These are phyloP conservation scores for Eupithecia subumbrata DNA, from an alignment of 2,888 invertebrate species.

Conservation along the genomic window DNA sequence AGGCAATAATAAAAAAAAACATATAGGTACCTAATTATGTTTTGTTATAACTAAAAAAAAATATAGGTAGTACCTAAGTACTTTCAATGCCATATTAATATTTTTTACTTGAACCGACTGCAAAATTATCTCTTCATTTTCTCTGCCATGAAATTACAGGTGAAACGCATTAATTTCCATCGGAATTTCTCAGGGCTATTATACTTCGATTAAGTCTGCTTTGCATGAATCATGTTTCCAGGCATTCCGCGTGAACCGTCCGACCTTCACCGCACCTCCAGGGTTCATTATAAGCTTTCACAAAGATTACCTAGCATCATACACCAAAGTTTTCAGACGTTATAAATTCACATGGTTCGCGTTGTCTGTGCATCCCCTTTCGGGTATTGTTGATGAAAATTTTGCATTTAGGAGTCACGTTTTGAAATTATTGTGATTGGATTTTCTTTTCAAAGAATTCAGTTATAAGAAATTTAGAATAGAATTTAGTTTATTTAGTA, in stretches of 20 bases:
- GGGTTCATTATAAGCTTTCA: conserved; percentile 26
- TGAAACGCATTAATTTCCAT: neutral
- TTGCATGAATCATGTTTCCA: neutral
- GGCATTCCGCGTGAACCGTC: neutral
- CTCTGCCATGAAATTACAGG: neutral
- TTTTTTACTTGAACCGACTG: neutral
- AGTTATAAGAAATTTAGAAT: too few relatives aligned
- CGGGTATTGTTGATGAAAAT: neutral
- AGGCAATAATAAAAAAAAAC: too few relatives aligned
- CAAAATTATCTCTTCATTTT: neutral
- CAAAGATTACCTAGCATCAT: conserved; percentile 22
- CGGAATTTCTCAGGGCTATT: neutral
- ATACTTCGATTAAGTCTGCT: neutral
- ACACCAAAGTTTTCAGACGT: conserved; percentile 25
- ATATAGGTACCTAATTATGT: too few relatives aligned
- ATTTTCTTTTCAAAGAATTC: neutral
- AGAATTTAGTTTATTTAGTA: too few relatives aligned
- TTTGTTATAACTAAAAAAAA: too few relatives aligned
- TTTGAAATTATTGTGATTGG: neutral
- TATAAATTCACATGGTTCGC: conserved; percentile 40
- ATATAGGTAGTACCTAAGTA: neutral
- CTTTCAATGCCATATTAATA: too few relatives aligned
- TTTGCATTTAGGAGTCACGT: conserved; percentile 4
- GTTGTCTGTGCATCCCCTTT: conserved; percentile 21
- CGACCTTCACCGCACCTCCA: conserved; percentile 19